A percentile compares a stretch with the other conserved stretches of the same genome.
These are phyloP conservation scores for Caiman crocodilus DNA, from an alignment of 2,797 vertebrate genomes.

Conservation along the genomic window DNA sequence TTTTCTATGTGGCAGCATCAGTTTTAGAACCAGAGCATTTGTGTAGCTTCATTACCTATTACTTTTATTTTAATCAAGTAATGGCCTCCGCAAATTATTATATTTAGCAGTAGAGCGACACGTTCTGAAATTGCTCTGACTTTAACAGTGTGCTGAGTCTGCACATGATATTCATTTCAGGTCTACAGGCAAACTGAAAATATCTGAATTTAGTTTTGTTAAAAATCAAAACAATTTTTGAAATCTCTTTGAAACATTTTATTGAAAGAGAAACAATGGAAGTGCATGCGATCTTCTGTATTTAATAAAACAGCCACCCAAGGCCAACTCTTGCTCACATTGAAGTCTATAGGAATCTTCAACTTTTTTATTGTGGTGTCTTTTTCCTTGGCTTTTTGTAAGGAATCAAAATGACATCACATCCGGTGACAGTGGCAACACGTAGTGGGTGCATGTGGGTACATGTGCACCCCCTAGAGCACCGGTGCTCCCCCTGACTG, in stretches of 20 bases:
- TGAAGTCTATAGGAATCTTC: accelerated
- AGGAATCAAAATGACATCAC: background rate
- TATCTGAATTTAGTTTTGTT: background rate
- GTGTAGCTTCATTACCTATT: background rate
- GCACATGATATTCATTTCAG: background rate
- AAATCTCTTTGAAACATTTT: background rate
- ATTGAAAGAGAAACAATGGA: background rate
- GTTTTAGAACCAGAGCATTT: background rate
- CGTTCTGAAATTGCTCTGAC: background rate
- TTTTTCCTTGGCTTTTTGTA: background rate
- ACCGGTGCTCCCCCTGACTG: no score
- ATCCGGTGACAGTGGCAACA: background rate
- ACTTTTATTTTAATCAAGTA: background rate
- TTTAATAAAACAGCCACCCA: background rate
- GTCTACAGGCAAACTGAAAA: background rate
- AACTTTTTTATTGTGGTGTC: background rate
- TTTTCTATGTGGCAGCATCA: background rate
- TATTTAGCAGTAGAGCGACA: background rate
- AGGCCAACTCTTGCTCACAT: background rate
- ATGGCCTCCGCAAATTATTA: background rate
- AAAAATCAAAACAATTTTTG: background rate
- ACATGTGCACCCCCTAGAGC: no score
- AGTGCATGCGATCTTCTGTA: background rate
- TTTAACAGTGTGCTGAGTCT: background rate
- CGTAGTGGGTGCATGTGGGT: no score